A percentile compares a stretch with the other conserved stretches of the same genome.
Conservation (phyloP, 1,140 invertebrate species). For the Chelonus insularis region DNA sequence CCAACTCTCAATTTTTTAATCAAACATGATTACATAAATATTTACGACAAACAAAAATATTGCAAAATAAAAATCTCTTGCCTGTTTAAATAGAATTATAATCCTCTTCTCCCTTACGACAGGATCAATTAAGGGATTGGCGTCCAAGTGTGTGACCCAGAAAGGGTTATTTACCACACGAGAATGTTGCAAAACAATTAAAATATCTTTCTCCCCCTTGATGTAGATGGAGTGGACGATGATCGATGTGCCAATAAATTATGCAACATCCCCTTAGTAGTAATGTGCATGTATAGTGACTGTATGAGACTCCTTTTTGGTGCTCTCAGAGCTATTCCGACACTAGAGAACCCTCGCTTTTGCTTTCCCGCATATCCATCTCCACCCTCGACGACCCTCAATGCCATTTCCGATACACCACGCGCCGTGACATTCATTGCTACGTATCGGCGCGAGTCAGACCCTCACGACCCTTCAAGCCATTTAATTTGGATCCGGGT, state of each 20-base stretch:
- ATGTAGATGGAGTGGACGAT: slow-evolving; percentile 49
- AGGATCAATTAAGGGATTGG: no score
- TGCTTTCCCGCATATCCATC: slow-evolving; percentile 23
- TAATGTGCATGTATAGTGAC: slow-evolving; percentile 19
- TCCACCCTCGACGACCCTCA: slow-evolving; percentile 30
- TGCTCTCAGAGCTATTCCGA: slow-evolving; percentile 9
- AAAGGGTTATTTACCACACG: no score
- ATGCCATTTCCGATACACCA: slow-evolving; percentile 47
- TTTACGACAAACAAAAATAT: no score
- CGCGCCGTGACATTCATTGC: slow-evolving; percentile 42
- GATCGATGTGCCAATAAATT: slow-evolving; percentile 60
- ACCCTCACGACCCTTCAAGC: slow-evolving; percentile 44
- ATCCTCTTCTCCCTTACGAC: no score
- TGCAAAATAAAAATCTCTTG: no score
- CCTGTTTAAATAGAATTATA: no score
- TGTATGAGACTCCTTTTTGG: slow-evolving; percentile 4
- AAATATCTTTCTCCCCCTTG: no score
- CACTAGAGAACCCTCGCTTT: neutral
- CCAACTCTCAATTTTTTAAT: no score
- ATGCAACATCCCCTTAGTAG: slow-evolving; percentile 53
- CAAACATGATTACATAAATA: no score
- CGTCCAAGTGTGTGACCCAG: no score
- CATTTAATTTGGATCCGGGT: slow-evolving; percentile 57
- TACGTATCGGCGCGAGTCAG: slow-evolving; percentile 38
- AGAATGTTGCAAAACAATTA: no score